Evolutionary conservation across 1,140 invertebrate genomes (phyloP), one percentile per base, ranked within the genome.

Genomic region (Drosophila arawakana): DNA sequence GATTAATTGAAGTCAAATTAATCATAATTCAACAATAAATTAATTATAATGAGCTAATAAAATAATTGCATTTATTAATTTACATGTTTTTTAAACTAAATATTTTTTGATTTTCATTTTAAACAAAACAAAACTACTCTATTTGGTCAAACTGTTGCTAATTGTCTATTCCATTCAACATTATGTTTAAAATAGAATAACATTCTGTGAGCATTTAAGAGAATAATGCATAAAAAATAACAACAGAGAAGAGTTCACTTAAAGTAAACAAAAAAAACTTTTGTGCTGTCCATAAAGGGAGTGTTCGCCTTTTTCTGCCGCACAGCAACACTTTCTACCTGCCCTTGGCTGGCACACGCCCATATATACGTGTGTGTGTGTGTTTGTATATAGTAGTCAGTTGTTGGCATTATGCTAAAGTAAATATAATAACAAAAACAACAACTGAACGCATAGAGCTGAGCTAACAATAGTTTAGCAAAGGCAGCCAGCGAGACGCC

Each of bases 261-360:
- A 67, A 78, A 39, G 57, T 78, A 71, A 78, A 78, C 73, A 78
- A 78, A 66, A 34, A 41, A 21, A 21, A 65, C 43, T 70, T 59
- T 43, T 60, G 35, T 44, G 57, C 57, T 30, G 37, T 37, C 18
- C 41, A 54, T 54, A 30, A 61, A 44, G 25, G 47, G 47, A 61
- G 39, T 49, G 57, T 59, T 43, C 69, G 69, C 44, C 43, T 65
- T 72, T 71, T 72, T 15, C 59, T 41, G 59, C 41, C 50, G 47
- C 46, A 18, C 44, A 5, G 10, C 47, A 18, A 50, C 18, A 30
- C 21, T 25, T 18, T 11, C 37, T 41, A 47, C 49, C 62, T 37
- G 34, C n/a, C 41, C 11, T 43, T 43, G 41, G 11, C 4, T 10
- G 41, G 41, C 41, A 43, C 41, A 70, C 67, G 57, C 58, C 46